phyloP scores from a whole-genome alignment of 1,140 invertebrate genomes.

The Drosophila lacteicornis region DNA sequence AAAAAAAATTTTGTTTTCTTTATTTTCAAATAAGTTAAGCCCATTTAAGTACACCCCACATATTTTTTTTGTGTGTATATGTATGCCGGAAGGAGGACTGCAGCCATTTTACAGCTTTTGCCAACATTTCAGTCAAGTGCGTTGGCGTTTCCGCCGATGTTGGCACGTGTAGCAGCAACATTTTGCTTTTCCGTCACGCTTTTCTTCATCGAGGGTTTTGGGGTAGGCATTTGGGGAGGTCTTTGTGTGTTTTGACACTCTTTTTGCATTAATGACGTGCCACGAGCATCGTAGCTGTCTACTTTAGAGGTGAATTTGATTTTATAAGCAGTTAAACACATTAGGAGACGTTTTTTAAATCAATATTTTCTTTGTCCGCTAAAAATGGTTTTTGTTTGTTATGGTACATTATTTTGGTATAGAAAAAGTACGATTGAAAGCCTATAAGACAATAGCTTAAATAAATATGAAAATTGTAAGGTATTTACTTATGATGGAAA shows the following conservation, averaged over 20 bases:
- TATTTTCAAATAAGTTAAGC: too few species aligned
- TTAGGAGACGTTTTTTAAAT: neutral
- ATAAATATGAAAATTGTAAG: neutral
- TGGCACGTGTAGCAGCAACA: conserved; percentile 50
- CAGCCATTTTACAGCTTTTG: conserved; percentile 39
- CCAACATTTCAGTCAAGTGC: conserved; percentile 48
- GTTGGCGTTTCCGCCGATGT: conserved; percentile 40
- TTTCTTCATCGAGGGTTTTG: conserved; percentile 1
- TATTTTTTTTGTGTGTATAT: neutral
- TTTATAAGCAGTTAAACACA: neutral
- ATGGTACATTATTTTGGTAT: neutral
- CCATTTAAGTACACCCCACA: neutral
- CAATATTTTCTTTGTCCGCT: neutral
- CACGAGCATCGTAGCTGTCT: conserved; percentile 17
- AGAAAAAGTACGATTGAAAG: neutral
- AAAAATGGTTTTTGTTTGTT: neutral
- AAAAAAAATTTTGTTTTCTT: too few species aligned
- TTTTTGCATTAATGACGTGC: conserved; percentile 37
- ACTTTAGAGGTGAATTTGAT: conserved; percentile 14
- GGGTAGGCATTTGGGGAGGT: conserved; percentile 11
- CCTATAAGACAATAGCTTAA: neutral
- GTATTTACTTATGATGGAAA: neutral
- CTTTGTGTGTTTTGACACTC: conserved; percentile 51
- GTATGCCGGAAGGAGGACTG: conserved; percentile 23
- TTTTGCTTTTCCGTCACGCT: conserved; percentile 31